Evolutionary conservation across 2,888 invertebrate genomes (phyloP), one percentile per base, ranked within the genome.

Genomic region (Chymomyza procnemis): DNA sequence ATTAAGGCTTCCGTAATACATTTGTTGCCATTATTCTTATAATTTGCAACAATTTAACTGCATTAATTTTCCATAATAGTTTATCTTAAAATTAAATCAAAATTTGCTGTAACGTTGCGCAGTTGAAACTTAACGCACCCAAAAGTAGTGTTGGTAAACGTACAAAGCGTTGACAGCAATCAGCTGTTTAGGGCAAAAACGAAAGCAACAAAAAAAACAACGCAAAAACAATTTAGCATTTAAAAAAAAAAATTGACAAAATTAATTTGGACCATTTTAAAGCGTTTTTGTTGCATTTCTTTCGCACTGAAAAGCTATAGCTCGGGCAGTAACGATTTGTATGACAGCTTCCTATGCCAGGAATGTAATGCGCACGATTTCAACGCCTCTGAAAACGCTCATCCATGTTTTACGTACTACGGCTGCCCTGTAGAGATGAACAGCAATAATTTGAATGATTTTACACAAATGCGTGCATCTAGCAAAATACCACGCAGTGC

Each of bases 401-500:
- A 41, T 41, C 34, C 34, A 12, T 50, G 50, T 50, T 50, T n/a
- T 18, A 63, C 62, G 1, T 63, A 73, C 52, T 75, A 62, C 73
- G 73, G 61, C 46, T 64, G 56, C 18, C 66, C 68, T 14, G 26
- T 54, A 55, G 74, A 65, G 0, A 75, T 81, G 79, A 66, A n/a
- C 58, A 61, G 1, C 64, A 55, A 21, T 55, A 48, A 9, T 9
- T 46, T 18, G 0, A 41, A 9, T 8, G 63, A 1, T 3, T 50
- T 22, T 22, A 8, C 9, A 16, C 61, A 3, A n/a, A 52, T 19
- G 41, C 6, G 12, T 18, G 46, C 50, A 14, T 22, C 62, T 14
- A 82, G 85, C 54, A 64, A 74, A 9, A 82, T 82, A 12, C 85
- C 81, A 1, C 68, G 81, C 1, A 69, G 67, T 9, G 69, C 69